These are phyloP conservation scores for Ericerus pela DNA, from an alignment of 1,140 invertebrate genomes.

Conservation along the genomic window DNA sequence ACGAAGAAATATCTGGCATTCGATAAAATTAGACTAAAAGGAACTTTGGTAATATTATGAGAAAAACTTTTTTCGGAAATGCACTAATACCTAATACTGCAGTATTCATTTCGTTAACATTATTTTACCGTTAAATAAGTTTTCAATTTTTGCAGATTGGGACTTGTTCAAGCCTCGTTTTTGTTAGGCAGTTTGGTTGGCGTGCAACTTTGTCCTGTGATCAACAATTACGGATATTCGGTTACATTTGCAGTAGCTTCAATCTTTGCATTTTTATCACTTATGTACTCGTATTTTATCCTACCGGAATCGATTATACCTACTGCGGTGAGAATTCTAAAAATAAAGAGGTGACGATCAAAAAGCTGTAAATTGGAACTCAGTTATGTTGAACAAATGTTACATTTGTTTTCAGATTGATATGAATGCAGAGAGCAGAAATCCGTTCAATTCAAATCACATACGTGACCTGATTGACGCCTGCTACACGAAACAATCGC, in stretches of 20 bases:
- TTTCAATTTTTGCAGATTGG: no score
- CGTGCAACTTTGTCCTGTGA: slow-evolving; percentile 34
- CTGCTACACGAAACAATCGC: slow-evolving; percentile 41
- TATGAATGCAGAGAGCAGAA: slow-evolving; percentile 29
- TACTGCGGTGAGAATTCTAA: slow-evolving; percentile 1
- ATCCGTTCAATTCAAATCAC: slow-evolving; percentile 39
- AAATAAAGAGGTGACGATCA: not conserved
- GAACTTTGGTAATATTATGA: no score
- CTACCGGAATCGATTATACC: slow-evolving; percentile 17
- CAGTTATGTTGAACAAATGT: no score
- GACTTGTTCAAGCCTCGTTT: slow-evolving; percentile 41
- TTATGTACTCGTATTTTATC: slow-evolving; percentile 27
- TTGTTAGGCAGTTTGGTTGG: slow-evolving; percentile 41
- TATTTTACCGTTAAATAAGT: no score
- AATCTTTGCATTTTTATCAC: slow-evolving; percentile 25
- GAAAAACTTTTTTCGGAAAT: no score
- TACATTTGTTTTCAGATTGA: not conserved
- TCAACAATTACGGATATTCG: slow-evolving; percentile 31
- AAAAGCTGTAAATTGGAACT: not conserved
- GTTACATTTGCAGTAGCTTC: slow-evolving; percentile 30
- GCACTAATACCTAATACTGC: no score
- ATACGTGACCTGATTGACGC: slow-evolving; percentile 42
- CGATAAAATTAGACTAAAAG: no score
- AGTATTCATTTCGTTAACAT: no score
- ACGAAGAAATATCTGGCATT: no score